A percentile compares a stretch with the other conserved stretches of the same genome.
phyloP scores from a whole-genome alignment of 2,888 invertebrate species.

The Dugesia japonica region DNA sequence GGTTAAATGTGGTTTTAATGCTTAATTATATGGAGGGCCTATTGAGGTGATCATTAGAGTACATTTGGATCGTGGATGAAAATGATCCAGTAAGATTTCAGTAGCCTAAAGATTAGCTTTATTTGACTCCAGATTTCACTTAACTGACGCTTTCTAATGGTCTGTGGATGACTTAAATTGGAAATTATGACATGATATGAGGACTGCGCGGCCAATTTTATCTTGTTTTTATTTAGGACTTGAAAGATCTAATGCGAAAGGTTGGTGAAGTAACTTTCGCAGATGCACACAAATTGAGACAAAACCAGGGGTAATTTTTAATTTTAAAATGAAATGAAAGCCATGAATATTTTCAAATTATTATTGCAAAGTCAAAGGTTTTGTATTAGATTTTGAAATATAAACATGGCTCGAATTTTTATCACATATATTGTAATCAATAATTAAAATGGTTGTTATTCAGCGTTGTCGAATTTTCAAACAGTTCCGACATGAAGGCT shows the following conservation, averaged over 20 bases:
- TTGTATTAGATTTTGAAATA: too few relatives aligned
- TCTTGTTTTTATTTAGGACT: constrained; percentile 51
- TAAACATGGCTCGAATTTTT: too few relatives aligned
- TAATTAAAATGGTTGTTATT: too few relatives aligned
- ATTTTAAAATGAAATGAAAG: too few relatives aligned
- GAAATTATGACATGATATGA: background rate
- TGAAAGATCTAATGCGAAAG: constrained; percentile 98
- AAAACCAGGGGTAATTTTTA: constrained; percentile 55
- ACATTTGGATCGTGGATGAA: constrained; percentile 20
- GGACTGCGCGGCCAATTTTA: constrained; percentile 12
- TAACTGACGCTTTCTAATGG: constrained; percentile 15
- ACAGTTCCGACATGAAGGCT: constrained; percentile 80
- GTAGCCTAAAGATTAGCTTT: constrained; percentile 8
- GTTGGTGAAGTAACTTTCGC: constrained; percentile 98
- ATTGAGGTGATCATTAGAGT: constrained; percentile 11
- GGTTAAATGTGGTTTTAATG: background rate
- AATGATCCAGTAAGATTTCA: constrained; percentile 13
- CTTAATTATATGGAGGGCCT: background rate
- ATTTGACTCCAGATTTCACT: constrained; percentile 13
- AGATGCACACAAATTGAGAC: constrained; percentile 82
- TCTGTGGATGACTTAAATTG: constrained; percentile 12
- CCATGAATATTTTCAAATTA: too few relatives aligned
- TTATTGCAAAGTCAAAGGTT: too few relatives aligned
- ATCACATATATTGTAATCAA: too few relatives aligned
- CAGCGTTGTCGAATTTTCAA: constrained; percentile 73